Conservation (phyloP, 2,113 vertebrate species). For the Todiramphus chloris region DNA sequence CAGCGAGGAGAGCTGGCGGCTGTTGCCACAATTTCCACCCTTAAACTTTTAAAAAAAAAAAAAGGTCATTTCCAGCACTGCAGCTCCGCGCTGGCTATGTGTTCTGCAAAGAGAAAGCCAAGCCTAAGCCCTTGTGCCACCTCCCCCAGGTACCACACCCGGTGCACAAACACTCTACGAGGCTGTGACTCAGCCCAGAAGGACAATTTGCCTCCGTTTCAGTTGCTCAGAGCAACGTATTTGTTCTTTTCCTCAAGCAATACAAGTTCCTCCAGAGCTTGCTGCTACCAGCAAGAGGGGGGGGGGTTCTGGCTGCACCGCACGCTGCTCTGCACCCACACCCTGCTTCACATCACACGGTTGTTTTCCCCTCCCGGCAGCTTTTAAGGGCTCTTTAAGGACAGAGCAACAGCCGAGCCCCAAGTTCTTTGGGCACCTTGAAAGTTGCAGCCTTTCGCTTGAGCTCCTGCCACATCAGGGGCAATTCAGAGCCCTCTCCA, state of each 20-base stretch:
- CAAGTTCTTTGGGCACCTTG: accelerated
- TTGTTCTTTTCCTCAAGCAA: background rate
- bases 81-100: background rate
- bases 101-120: background rate
- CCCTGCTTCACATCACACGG: accelerated
- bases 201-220: background rate
- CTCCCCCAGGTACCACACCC: constrained; percentile 28
- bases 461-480: background rate
- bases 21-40: background rate
- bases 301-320: background rate
- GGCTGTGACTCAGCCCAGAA: constrained; percentile 2
- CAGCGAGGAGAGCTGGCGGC: background rate
- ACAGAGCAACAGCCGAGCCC: accelerated
- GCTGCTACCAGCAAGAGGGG: background rate
- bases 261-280: background rate
- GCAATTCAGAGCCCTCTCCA: too few species aligned
- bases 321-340: accelerated
- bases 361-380: too few species aligned
- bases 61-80: background rate
- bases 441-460: accelerated
- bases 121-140: background rate
- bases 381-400: background rate
- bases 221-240: constrained; percentile 13
- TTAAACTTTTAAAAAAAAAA: background rate
- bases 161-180: background rate